Evolutionary conservation across 23 tunicate species (phyloP).

Genomic region (Botrylloides violaceus): DNA sequence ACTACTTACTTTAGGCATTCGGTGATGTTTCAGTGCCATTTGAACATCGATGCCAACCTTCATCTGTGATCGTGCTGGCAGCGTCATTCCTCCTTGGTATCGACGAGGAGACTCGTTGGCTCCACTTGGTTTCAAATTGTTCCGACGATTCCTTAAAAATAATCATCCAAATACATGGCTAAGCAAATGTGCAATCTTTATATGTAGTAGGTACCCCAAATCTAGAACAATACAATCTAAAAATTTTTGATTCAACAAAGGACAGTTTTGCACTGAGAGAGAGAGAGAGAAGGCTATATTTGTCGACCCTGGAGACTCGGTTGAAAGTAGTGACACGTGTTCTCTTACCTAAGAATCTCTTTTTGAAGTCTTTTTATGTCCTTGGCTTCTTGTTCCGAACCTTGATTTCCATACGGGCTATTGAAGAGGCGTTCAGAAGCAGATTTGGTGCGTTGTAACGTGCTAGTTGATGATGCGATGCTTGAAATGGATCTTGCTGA

Average conservation of each 20-base stretch:
- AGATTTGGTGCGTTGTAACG: constrained; percentile 74
- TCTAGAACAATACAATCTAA: too few species aligned
- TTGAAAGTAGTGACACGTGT: too few species aligned
- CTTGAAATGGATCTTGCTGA: constrained; percentile 31
- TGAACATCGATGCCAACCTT: constrained; percentile 82
- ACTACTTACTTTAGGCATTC: constrained; percentile 82
- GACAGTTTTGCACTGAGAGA: too few species aligned
- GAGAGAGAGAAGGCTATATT: too few species aligned
- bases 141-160: constrained; percentile 68
- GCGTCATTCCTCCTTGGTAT: constrained; percentile 4
- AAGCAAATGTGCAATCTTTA: too few species aligned
- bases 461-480: constrained; percentile 9
- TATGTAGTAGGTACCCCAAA: too few species aligned
- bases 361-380: constrained; percentile 67
- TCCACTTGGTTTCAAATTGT: constrained; percentile 28
- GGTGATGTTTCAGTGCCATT: constrained; percentile 78
- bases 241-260: too few species aligned
- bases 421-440: constrained; percentile 72
- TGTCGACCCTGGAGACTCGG: too few species aligned
- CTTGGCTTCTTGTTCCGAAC: constrained; percentile 38
- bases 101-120: neutral
- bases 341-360: constrained; percentile 57
- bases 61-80: constrained; percentile 33
- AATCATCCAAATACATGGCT: too few species aligned
- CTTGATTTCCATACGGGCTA: constrained; percentile 40